These are phyloP conservation scores for Bombus sylvicola DNA, from an alignment of 1,140 invertebrate genomes.

Conservation along the genomic window DNA sequence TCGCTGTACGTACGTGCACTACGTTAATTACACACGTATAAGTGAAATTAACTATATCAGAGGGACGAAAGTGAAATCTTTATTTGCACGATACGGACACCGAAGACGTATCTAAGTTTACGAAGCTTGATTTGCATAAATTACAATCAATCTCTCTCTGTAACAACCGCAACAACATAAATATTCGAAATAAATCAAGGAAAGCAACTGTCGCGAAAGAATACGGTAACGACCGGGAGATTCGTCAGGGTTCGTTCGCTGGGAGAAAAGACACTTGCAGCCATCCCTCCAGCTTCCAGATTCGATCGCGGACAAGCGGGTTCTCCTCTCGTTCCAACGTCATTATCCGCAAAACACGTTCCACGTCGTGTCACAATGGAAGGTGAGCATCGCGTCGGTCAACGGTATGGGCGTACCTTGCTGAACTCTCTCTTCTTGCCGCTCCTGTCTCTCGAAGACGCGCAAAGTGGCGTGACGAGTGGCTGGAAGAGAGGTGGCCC, in stretches of 20 bases:
- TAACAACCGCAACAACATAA: not conserved
- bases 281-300: not conserved
- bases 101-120: not conserved
- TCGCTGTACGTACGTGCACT: no score
- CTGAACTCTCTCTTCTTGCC: slow-evolving; percentile 17
- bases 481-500: slow-evolving; percentile 26
- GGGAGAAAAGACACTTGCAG: slow-evolving; percentile 16
- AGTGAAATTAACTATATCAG: not conserved
- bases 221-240: slow-evolving; percentile 5
- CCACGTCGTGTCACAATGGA: slow-evolving; percentile 54
- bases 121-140: not conserved
- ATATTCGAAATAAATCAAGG: not conserved
- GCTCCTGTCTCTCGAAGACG: slow-evolving; percentile 51
- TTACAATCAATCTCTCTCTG: not conserved
- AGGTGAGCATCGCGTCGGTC: slow-evolving; percentile 59
- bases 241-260: not conserved
- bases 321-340: slow-evolving; percentile 44
- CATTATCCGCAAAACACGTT: slow-evolving; percentile 66
- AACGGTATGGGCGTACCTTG: slow-evolving; percentile 66
- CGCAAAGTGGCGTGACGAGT: slow-evolving; percentile 79
- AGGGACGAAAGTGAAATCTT: not conserved
- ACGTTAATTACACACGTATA: no score
- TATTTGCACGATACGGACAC: not conserved
- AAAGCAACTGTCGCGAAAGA: not conserved
- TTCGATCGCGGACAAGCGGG: not conserved